Evolutionary conservation across 2,797 vertebrate species (phyloP).

Genomic region (Enteromius trimaculatus): DNA sequence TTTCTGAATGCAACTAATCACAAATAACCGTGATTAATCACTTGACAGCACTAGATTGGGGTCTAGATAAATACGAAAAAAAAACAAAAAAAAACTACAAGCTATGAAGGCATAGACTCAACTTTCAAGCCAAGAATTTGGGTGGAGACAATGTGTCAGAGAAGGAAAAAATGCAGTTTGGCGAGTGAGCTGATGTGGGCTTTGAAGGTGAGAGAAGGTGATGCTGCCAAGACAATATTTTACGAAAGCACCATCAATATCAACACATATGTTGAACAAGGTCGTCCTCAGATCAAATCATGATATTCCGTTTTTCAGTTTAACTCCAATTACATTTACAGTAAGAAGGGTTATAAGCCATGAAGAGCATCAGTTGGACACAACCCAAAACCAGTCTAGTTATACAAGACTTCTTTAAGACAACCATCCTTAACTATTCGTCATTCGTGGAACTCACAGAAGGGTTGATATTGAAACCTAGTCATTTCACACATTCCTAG

Average conservation of each 20-base stretch:
- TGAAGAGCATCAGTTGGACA: background rate
- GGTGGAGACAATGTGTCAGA: background rate
- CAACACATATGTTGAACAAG: background rate
- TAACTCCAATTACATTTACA: background rate
- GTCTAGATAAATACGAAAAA: background rate
- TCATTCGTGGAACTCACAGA: background rate
- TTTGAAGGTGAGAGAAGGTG: background rate
- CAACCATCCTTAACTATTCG: background rate
- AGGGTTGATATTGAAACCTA: background rate
- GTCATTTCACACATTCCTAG: background rate
- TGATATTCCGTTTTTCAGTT: background rate
- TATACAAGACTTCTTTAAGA: background rate
- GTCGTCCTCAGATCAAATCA: background rate
- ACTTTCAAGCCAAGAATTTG: background rate
- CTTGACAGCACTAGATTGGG: no score
- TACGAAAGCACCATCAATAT: slow-evolving; percentile 1
- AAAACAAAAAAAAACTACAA: background rate
- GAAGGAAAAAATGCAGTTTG: background rate
- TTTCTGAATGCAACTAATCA: no score
- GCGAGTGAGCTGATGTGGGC: background rate
- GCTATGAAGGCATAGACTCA: background rate
- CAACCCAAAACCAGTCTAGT: background rate
- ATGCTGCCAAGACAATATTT: slow-evolving; percentile 21
- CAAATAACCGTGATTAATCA: no score
- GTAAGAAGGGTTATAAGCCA: background rate